Base-by-base conservation (phyloP, 2,888 invertebrate genomes). In the Leptinotarsa rubiginosa region DNA sequence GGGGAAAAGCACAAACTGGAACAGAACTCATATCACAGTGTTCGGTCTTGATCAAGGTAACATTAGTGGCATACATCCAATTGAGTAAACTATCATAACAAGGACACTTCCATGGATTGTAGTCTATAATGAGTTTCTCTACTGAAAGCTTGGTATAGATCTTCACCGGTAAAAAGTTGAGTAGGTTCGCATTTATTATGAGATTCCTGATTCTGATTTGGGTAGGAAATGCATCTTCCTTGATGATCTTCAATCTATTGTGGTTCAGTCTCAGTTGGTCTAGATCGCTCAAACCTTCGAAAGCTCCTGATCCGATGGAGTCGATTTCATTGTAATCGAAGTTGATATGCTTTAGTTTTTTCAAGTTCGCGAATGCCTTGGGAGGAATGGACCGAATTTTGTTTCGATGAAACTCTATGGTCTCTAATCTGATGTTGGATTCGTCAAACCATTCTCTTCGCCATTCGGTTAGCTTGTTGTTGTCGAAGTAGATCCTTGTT, bases 101-200 rank as follows among this genome's bases (percentile, higher is more conserved):
- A 1, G 80, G 78, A 70, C 84, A 84, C 56, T 77, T 83, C 84
- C 83, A 84, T 13, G 84, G 84, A 74, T 84, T 84, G 18, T 78
- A 79, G 22, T 81, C 79, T 13, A 83, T 49, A 15, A 73, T 68
- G 18, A 83, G 59, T 20, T 74, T 76, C 4, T 77, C 74, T 5
- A 81, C 78, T 5, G 77, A 62, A 5, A 84, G 7, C 69, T 81
- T 81, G 10, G 75, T 65, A 47, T 83, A 69, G 18, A 83, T 70
- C 52, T 81, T 69, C 3, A 74, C 74, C 2, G 84, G 47, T n/a
- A 84, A 49, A 68, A 71, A 84, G 75, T 83, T 84, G 12, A 84
- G 72, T 59, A 78, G 78, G 75, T 84, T 84, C 1, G 79, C 82
- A 68, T 76, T 77, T 25, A 84, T 73, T 18, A 67, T 65, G 15